Evolutionary conservation across 2,888 invertebrate genomes (phyloP).

Genomic region (Odontomyia ornata): DNA sequence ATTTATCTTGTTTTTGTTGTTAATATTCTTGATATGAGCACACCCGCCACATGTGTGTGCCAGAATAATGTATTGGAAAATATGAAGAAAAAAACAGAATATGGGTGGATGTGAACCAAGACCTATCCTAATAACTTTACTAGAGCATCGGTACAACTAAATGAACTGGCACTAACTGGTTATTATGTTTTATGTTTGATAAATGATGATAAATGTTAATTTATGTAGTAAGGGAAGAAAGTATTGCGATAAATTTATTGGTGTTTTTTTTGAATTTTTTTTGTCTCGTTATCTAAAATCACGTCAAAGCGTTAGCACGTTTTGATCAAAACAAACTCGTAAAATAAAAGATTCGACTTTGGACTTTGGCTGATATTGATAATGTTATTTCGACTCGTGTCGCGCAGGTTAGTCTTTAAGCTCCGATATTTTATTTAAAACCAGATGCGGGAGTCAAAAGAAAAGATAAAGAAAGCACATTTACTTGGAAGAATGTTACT

Average conservation of each 20-base stretch:
- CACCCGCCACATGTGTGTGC: too few species aligned
- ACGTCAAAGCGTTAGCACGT: neutral
- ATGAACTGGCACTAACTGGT: too few species aligned
- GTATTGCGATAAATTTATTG: too few species aligned
- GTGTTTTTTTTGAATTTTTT: too few species aligned
- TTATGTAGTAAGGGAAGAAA: too few species aligned
- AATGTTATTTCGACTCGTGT: neutral
- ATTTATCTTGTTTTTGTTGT: neutral
- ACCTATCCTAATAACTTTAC: slow-evolving; percentile 8
- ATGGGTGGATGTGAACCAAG: neutral
- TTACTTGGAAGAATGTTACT: too few species aligned
- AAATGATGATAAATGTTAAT: too few species aligned
- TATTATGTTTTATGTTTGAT: too few species aligned
- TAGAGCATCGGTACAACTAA: too few species aligned
- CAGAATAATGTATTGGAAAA: neutral
- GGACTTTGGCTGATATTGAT: neutral
- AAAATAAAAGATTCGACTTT: slow-evolving; percentile 46
- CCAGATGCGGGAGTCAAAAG: neutral
- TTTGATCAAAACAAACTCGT: slow-evolving; percentile 50
- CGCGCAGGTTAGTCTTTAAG: neutral
- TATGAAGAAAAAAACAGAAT: neutral
- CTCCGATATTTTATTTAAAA: neutral
- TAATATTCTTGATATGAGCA: neutral
- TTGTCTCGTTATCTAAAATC: too few species aligned
- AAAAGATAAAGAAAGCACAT: neutral